Evolutionary conservation across 2,113 vertebrate genomes (phyloP).

Genomic region (Speoplatyrhinus poulsoni): DNA sequence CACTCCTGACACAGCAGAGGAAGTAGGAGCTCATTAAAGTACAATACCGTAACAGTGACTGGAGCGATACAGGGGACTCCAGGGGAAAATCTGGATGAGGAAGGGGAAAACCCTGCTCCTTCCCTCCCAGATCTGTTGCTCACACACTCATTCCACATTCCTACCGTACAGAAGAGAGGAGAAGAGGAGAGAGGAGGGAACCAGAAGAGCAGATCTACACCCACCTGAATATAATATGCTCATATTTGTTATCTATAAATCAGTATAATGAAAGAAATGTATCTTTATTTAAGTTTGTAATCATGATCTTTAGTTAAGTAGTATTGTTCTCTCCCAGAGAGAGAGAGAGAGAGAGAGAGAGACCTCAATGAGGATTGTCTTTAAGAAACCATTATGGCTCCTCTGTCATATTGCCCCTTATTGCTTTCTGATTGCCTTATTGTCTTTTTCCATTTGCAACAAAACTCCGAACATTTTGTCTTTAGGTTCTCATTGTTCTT

Average conservation of each 20-base stretch:
- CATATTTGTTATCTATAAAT: too few species aligned
- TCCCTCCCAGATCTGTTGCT: constrained; percentile 41
- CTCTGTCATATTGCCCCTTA: too few species aligned
- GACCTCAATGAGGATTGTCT: not conserved
- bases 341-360: not conserved
- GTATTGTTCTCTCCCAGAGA: too few species aligned
- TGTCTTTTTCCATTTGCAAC: too few species aligned
- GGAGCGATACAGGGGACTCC: not conserved
- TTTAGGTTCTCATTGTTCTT: too few species aligned
- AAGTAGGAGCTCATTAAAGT: not conserved
- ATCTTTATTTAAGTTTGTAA: too few species aligned
- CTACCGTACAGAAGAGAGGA: constrained; percentile 12
- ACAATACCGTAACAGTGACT: not conserved
- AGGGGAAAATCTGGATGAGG: constrained; percentile 14
- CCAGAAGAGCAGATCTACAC: not conserved
- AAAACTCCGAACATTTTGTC: too few species aligned
- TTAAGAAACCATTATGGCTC: too few species aligned
- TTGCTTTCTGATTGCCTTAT: too few species aligned
- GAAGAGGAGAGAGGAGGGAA: constrained; percentile 5
- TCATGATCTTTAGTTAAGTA: too few species aligned
- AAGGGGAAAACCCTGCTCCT: constrained; percentile 58
- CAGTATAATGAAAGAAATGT: too few species aligned
- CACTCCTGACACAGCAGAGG: not conserved
- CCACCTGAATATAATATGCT: too few species aligned
- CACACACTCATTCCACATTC: constrained; percentile 26